Evolutionary conservation across 2,113 vertebrate species (phyloP).

Genomic region (Tragelaphus strepsiceros): DNA sequence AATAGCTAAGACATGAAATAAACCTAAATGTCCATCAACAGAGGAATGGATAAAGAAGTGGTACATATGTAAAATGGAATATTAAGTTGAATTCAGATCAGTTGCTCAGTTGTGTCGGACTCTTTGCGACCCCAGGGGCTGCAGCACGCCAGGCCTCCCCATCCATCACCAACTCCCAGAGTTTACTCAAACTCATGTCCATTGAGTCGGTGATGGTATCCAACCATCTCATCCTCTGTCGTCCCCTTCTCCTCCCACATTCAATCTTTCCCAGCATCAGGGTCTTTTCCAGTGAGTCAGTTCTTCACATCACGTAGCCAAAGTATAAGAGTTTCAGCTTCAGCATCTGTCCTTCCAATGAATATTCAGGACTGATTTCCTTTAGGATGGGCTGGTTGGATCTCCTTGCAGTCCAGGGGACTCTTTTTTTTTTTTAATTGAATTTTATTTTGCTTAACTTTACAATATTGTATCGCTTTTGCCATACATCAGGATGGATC

Average conservation of each 20-base stretch:
- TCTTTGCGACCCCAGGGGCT: background rate
- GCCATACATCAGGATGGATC: too few relatives aligned
- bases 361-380: too few relatives aligned
- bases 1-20: background rate
- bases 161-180: background rate
- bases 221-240: background rate
- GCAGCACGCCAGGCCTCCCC: background rate
- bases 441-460: too few relatives aligned
- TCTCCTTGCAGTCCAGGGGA: too few relatives aligned
- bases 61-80: background rate
- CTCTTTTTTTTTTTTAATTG: too few relatives aligned
- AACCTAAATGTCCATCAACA: background rate
- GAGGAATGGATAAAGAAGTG: background rate
- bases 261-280: background rate
- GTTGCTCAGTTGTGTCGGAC: fast-evolving
- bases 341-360: too few relatives aligned
- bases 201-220: background rate
- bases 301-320: background rate
- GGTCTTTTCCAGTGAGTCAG: background rate
- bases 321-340: background rate
- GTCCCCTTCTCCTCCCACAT: fast-evolving
- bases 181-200: background rate
- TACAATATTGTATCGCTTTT: too few relatives aligned
- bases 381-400: too few relatives aligned
- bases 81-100: background rate